These are phyloP conservation scores for Drosophila kepulauana DNA, from an alignment of 1,140 invertebrate genomes.

Conservation along the genomic window DNA sequence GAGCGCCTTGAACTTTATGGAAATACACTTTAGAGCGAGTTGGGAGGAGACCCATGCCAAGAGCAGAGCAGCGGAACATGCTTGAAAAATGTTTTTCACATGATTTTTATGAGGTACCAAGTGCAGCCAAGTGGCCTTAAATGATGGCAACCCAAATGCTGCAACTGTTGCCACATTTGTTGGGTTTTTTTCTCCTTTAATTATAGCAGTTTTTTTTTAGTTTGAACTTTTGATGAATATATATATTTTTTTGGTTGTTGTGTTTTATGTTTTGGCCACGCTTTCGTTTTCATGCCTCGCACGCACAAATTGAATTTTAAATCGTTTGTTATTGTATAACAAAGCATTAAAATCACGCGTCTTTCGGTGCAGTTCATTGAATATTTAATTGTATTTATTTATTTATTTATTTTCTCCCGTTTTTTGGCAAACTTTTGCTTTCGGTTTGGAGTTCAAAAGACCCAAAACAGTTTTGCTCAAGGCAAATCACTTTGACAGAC, in stretches of 20 bases:
- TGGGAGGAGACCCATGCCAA: conserved; percentile 55
- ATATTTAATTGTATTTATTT: conserved; percentile 23
- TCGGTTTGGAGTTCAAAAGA: conserved; percentile 28
- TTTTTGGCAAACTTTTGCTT: conserved; percentile 31
- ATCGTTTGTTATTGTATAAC: conserved; percentile 40
- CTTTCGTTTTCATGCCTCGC: conserved; percentile 62
- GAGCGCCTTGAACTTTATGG: conserved; percentile 77
- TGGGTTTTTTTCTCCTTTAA: conserved; percentile 23
- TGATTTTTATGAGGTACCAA: conserved; percentile 62
- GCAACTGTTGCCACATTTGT: conserved; percentile 43
- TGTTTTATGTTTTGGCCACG: conserved; percentile 57
- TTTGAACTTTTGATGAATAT: conserved; percentile 13
- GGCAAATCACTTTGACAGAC: conserved; percentile 19
- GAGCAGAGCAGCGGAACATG: conserved; percentile 9
- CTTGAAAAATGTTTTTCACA: conserved; percentile 66
- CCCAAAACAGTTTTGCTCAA: conserved; percentile 34
- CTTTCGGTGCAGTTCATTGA: conserved; percentile 22
- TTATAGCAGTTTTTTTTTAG: conserved; percentile 15
- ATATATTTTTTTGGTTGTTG: conserved; percentile 26
- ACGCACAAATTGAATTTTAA: conserved; percentile 64
- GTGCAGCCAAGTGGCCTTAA: conserved; percentile 63
- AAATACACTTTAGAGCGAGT: conserved; percentile 19
- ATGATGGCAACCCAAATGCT: conserved; percentile 48
- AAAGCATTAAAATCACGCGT: conserved; percentile 24
- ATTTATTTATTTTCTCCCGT: neutral